Conservation (phyloP, 92 coral and sea anemone species). For the Siderastrea radians region DNA sequence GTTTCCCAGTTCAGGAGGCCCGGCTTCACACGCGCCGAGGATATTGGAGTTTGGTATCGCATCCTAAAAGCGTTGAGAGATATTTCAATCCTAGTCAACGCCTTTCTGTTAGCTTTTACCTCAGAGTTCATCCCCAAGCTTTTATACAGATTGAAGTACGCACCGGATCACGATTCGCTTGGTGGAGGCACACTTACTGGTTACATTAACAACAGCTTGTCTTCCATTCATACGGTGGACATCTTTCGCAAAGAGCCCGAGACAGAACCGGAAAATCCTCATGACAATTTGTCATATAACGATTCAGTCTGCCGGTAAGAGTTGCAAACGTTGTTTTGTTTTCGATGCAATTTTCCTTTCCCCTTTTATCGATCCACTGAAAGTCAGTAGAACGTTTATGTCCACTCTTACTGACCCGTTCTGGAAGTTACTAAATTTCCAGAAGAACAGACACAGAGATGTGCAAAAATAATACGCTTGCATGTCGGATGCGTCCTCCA, state of each 20-base stretch:
- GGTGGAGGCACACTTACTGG: constrained; percentile 58
- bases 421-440: too few species aligned
- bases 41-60: constrained; percentile 82
- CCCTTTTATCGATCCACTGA: too few species aligned
- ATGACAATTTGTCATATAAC: background rate
- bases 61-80: constrained; percentile 67
- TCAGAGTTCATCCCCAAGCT: constrained; percentile 86
- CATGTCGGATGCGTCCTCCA: too few species aligned
- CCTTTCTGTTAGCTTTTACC: constrained; percentile 80
- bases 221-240: constrained; percentile 35
- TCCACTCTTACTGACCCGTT: too few species aligned
- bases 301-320: background rate
- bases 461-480: too few species aligned
- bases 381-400: too few species aligned
- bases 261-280: constrained; percentile 53
- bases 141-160: constrained; percentile 64
- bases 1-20: constrained; percentile 92
- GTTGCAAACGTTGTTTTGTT: background rate
- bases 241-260: constrained; percentile 48
- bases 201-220: constrained; percentile 72
- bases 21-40: constrained; percentile 79
- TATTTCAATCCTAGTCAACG: constrained; percentile 76
- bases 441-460: too few species aligned
- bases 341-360: too few species aligned
- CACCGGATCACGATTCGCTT: constrained; percentile 18